Evolutionary conservation across 1,140 invertebrate genomes (phyloP).

Genomic region (Lepidurus packardi): DNA sequence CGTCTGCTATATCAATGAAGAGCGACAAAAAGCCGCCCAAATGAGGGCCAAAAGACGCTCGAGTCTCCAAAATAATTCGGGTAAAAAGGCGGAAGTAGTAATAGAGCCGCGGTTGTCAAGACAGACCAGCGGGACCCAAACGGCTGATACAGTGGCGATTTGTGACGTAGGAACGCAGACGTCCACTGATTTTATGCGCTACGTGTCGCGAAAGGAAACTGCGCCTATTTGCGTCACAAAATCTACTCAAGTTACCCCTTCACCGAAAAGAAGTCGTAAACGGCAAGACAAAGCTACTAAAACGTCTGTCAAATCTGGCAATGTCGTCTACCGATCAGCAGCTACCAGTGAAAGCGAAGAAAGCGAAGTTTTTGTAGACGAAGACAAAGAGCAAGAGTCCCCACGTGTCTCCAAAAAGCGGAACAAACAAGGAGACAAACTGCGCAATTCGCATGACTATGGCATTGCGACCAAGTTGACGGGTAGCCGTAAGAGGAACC

Average conservation of each 20-base stretch:
- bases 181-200: slow-evolving; percentile 26
- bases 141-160: slow-evolving; percentile 26
- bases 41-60: background rate
- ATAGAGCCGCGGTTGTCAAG: background rate
- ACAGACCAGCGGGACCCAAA: slow-evolving; percentile 23
- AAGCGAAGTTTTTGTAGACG: background rate
- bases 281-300: slow-evolving; percentile 6
- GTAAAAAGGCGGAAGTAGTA: background rate
- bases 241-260: slow-evolving; percentile 30
- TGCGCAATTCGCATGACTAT: background rate
- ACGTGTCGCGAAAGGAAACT: background rate
- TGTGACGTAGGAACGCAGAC: slow-evolving; percentile 32
- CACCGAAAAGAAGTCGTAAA: background rate
- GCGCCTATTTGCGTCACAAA: slow-evolving; percentile 13
- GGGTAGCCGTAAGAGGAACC: background rate
- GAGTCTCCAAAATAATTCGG: background rate
- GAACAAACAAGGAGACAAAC: background rate
- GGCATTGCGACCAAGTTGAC: slow-evolving; percentile 11
- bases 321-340: background rate
- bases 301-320: background rate
- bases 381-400: background rate
- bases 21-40: slow-evolving; percentile 17
- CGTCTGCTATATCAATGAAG: background rate
- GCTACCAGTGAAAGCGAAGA: background rate
- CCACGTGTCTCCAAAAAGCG: background rate